Evolutionary conservation across 2,113 vertebrate genomes (phyloP), one percentile per base, ranked within the genome.

Genomic region (Vidua macroura): DNA sequence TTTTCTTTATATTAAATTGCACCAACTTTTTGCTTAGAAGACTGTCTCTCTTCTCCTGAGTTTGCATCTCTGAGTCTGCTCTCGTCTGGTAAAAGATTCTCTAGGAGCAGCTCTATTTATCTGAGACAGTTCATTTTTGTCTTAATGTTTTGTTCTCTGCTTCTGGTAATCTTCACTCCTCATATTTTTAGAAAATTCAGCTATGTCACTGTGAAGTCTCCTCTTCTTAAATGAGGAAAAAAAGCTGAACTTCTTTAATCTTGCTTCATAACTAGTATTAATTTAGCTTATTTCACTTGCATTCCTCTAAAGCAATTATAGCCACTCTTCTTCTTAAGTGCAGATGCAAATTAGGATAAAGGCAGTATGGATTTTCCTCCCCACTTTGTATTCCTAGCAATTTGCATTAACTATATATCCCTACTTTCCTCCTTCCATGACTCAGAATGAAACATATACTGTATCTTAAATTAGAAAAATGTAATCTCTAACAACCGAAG

Each of bases 311-410:
- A 94, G 86, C 55, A 94, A 93, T 95, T 93, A 75, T 63, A 88
- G 59, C 46, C 62, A 62, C 49, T 90, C 63, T 48, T 90, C 63
- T 48, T 91, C 88, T 95, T 67, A 95, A 94, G 48, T 80, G 44
- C 17, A 93, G 88, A 95, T 96, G 96, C 31, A 96, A 97, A 96
- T 94, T 86, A 95, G 69, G 83, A 92, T 72, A 96, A 97, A 96
- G 52, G 18, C 55, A 74, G 24, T 15, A 20, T 18, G 46, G 67
- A 87, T 69, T 33, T 51, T 33, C 46, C 16, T 20, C 18, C 16
- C 21, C 21, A 11, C 8, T 63, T 84, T 90, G 85, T 83, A 92
- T 93, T 92, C 78, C 60, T 55, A 73, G 68, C 53, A 93, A 86
- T 91, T 81, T 94, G 21, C 81, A 94, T 95, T 96, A 94, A 79